Evolutionary conservation across 2,888 invertebrate genomes (phyloP), one percentile per base, ranked within the genome.

Genomic region (Spicauda simplicius): DNA sequence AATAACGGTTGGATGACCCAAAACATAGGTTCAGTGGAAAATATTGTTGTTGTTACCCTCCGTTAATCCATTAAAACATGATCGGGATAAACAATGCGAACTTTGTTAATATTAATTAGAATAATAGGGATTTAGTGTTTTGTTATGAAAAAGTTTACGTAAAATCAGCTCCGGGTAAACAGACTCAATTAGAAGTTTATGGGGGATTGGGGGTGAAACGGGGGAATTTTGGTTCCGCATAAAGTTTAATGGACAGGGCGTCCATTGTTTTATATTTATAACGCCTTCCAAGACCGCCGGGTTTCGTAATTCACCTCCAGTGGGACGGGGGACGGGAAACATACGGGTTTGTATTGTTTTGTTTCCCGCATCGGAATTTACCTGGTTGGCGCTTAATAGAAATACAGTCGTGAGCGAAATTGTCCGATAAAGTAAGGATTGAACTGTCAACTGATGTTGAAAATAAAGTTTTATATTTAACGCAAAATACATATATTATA

Each of bases 241-340:
- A 78, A 80, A 82, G 82, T 82, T 81, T 80, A 79, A 81, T 79
- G 81, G 80, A 80, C 77, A 80, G 79, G 75, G 73, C 78, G 76
- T 72, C 76, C 80, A 85, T 85, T 84, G 85, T 86, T 86, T 82
- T 84, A 81, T 84, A 86, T 82, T 83, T 85, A 83, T 83, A 83
- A 80, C 77, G 77, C 75, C 75, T 76, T 77, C 72, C 71, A 81
- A 84, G 82, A 80, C 79, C 80, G 78, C 82, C 83, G 81, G 82
- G 72, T 75, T 68, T 18, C 76, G 81, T 83, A 80, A 84, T 84
- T 85, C 78, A 73, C 77, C 73, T 76, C 78, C 80, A 78, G 73
- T 66, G 74, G 77, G 84, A 16, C 45, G 55, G 16, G 56, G 25
- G 50, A 33, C n/a, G 12, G 53, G 50, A 56, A 56, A 58, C 64